Evolutionary conservation across 2,797 vertebrate species (phyloP), one percentile per base, ranked within the genome.

Genomic region (Simalia tracyae): DNA sequence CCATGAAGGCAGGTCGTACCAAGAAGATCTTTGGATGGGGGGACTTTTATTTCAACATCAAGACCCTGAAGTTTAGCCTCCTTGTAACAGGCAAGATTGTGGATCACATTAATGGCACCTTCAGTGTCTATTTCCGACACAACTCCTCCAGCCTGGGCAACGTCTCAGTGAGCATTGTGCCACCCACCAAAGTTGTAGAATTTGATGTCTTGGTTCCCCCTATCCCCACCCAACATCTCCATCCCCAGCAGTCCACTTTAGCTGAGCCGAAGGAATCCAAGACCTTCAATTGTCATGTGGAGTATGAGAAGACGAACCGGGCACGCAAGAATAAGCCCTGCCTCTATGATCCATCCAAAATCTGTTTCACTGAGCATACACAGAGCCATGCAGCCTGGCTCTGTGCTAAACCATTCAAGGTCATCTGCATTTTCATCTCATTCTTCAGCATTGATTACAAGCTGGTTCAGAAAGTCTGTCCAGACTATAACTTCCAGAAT

Each of bases 21-120:
- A 99, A 99, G 97, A 99, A 99, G 97, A 99, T 99, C 91, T 99
- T 99, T 0, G 99, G 99, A 87, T 99, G 99, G 99, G 99, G 99
- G 1, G 98, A 99, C 96, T 99, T 99, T 97, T 99, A 99, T 97
- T 99, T 99, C 95, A 99, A 98, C 64, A 98, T 99, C 95, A 99
- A 98, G 94, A 99, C 99, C 0, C 95, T 98, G 92, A 99, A 99
- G 95, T 99, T 99, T 97, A 99, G 98, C 91, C 97, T 99, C 59
- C 95, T 99, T 96, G 98, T 99, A 94, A 99, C 99, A 0, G 99
- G 99, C 56, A 99, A 99, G 97, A 99, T 99, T 2, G 99, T 99
- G 68, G 99, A 99, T 95, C 99, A 99, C 95, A 98, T 99, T 96
- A 99, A 99, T 0, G 99, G 99, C 8, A 99, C 99, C 10, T 99